These are phyloP conservation scores for Conopomorpha cramerella DNA, from an alignment of 1,140 invertebrate genomes.

Conservation along the genomic window DNA sequence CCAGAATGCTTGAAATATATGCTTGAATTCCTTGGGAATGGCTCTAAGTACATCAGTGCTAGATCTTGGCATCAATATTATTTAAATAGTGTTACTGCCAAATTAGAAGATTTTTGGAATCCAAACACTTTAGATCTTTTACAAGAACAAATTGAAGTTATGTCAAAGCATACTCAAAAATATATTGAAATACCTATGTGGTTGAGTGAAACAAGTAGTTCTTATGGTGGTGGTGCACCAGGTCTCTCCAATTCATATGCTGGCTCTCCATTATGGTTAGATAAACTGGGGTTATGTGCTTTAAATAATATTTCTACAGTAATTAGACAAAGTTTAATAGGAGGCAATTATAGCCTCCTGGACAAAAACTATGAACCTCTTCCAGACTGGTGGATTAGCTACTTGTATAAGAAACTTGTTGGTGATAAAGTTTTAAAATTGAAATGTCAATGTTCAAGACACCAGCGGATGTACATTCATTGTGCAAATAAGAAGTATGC, in stretches of 20 bases:
- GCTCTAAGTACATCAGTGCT: conserved; percentile 57
- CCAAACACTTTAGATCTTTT: conserved; percentile 67
- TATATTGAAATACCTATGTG: conserved; percentile 64
- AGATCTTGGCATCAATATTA: conserved; percentile 82
- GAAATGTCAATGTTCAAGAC: conserved; percentile 27
- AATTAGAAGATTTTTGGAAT: conserved; percentile 69
- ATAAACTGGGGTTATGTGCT: conserved; percentile 76
- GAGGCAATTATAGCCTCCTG: conserved; percentile 71
- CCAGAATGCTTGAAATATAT: conserved; percentile 62
- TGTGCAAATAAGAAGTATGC: conserved; percentile 59
- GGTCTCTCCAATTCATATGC: conserved; percentile 74
- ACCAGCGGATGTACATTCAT: conserved; percentile 67
- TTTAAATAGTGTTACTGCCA: conserved; percentile 68
- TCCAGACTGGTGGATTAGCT: conserved; percentile 76
- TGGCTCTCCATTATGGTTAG: conserved; percentile 76
- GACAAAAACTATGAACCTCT: conserved; percentile 63
- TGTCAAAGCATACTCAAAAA: conserved; percentile 56
- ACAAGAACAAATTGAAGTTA: conserved; percentile 60
- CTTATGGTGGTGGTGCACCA: conserved; percentile 76
- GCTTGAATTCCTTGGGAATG: conserved; percentile 63
- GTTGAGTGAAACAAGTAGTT: conserved; percentile 76
- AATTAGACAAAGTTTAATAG: conserved; percentile 73
- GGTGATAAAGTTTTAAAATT: conserved; percentile 67
- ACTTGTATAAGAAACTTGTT: conserved; percentile 72
- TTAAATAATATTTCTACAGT: conserved; percentile 68